phyloP scores from a whole-genome alignment of 2,797 vertebrate genomes.

The Ctenopoma kingsleyae region DNA sequence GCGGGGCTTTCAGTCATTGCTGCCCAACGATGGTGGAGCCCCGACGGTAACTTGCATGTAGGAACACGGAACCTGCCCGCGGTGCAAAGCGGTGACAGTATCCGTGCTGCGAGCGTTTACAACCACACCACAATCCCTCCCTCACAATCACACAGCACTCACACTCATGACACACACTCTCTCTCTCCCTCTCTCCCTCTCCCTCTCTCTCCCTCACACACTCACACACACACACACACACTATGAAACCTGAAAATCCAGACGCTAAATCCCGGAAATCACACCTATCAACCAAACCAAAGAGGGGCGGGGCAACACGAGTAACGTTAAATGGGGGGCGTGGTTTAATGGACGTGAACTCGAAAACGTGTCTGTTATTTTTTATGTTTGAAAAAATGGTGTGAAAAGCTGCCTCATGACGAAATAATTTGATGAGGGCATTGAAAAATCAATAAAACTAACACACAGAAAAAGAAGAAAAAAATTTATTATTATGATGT shows the following conservation, averaged over 20 bases:
- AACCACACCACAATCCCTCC: constrained; percentile 34
- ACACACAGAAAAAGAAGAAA: no score
- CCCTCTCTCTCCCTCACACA: background rate
- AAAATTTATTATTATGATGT: background rate
- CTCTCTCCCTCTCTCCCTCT: background rate
- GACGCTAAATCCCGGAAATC: constrained; percentile 73
- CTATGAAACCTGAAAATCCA: constrained; percentile 73
- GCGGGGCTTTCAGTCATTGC: constrained; percentile 81
- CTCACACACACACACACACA: background rate
- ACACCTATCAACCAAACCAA: constrained; percentile 64
- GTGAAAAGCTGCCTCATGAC: no score
- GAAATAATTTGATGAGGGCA: no score
- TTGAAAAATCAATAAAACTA: no score
- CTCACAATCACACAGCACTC: background rate
- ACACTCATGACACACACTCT: background rate
- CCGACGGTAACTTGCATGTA: constrained; percentile 69
- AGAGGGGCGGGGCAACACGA: constrained; percentile 43
- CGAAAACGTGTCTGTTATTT: background rate
- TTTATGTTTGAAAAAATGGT: no score
- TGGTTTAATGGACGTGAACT: background rate
- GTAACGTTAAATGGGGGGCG: constrained; percentile 23
- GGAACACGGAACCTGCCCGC: constrained; percentile 36
- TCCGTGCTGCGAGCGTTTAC: constrained; percentile 37
- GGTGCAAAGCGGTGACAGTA: constrained; percentile 68
- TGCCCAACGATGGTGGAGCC: constrained; percentile 50